A percentile compares a stretch with the other conserved stretches of the same genome.
Evolutionary conservation across 2,797 vertebrate species (phyloP).

Genomic region (Eidolon dupreanum): DNA sequence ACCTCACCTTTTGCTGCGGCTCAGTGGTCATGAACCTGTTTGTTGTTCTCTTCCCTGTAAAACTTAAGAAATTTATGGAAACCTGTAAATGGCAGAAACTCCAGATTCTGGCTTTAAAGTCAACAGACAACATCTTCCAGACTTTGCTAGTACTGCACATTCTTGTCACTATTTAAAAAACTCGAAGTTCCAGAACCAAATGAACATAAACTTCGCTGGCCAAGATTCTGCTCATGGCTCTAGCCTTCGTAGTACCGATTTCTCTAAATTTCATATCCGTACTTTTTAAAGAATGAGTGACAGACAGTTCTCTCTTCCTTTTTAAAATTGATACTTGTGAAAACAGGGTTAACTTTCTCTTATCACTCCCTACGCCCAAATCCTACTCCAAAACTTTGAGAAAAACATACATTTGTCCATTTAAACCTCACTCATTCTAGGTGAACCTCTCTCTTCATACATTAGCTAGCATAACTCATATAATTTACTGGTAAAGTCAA

Average conservation of each 20-base stretch:
- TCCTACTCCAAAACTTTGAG: background rate
- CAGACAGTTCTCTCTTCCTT: background rate
- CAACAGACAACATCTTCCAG: conserved; percentile 43
- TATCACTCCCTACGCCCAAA: background rate
- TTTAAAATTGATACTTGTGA: background rate
- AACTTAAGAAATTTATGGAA: conserved; percentile 81
- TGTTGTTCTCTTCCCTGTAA: background rate
- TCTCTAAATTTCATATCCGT: background rate
- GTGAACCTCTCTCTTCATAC: background rate
- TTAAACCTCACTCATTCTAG: conserved; percentile 20
- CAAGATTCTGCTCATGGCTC: background rate
- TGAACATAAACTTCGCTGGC: conserved; percentile 56
- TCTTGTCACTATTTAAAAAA: conserved; percentile 46
- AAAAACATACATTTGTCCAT: conserved; percentile 35
- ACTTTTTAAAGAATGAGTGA: background rate
- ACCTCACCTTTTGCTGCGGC: background rate
- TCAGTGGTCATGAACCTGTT: background rate
- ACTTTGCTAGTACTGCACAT: conserved; percentile 26
- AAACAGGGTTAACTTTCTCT: background rate
- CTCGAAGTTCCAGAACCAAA: conserved; percentile 59
- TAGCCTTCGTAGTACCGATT: background rate
- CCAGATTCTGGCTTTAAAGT: conserved; percentile 78
- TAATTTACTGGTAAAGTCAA: background rate
- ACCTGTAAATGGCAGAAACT: conserved; percentile 77
- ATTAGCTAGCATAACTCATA: background rate